phyloP scores from a whole-genome alignment of 2,888 invertebrate species.

The Chesias legatella region DNA sequence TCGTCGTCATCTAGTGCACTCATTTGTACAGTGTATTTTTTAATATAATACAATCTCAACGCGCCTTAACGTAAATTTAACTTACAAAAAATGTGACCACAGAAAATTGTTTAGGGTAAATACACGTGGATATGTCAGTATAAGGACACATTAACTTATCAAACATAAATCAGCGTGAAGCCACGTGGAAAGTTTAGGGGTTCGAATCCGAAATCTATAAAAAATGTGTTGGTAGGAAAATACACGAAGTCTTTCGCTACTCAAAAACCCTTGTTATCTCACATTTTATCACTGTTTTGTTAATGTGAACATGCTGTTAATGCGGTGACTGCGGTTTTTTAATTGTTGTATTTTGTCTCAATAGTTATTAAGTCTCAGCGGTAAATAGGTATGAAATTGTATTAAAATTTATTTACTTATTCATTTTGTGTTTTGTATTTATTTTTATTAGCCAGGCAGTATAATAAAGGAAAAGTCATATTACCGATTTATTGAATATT shows the following conservation, averaged over 20 bases:
- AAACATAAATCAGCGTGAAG: constrained; percentile 19
- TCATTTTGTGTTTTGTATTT: no score
- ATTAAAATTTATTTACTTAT: no score
- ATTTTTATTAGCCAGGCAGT: no score
- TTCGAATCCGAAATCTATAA: constrained; percentile 17
- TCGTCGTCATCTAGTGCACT: no score
- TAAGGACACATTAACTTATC: constrained; percentile 53
- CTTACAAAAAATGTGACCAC: no score
- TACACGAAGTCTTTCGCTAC: constrained; percentile 10
- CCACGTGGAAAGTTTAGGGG: constrained; percentile 13
- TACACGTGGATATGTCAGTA: constrained; percentile 30
- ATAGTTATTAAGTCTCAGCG: no score
- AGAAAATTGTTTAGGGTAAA: constrained; percentile 23
- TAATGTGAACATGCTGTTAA: constrained; percentile 21
- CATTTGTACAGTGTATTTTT: no score
- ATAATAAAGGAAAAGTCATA: no score
- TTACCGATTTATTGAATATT: no score
- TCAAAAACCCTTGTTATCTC: constrained; percentile 37
- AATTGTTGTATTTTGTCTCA: background rate
- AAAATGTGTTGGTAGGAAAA: constrained; percentile 3
- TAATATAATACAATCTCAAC: no score
- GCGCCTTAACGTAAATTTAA: no score
- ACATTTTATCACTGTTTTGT: constrained; percentile 38
- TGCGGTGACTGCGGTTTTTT: background rate
- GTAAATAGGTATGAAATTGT: no score